phyloP scores from a whole-genome alignment of 1,140 invertebrate genomes.

The Pogonomyrmex californicus region DNA sequence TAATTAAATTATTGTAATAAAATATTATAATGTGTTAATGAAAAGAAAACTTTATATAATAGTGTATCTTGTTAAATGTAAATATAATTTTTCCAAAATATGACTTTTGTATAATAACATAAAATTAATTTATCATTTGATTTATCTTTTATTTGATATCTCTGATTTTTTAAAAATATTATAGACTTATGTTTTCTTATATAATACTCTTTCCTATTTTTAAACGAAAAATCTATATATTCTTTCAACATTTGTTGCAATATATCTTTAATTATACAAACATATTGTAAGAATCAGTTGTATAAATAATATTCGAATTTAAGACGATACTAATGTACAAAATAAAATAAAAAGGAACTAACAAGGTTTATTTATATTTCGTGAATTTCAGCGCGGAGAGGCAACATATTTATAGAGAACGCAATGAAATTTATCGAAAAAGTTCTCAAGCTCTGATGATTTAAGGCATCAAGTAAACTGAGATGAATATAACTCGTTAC shows the following conservation, averaged over 20 bases:
- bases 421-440: slow-evolving; percentile 25
- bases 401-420: not conserved
- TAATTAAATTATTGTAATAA: slow-evolving; percentile 14
- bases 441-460: slow-evolving; percentile 32
- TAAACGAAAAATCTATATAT: not conserved
- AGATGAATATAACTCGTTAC: slow-evolving; percentile 40
- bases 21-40: not conserved
- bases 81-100: slow-evolving; percentile 3
- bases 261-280: not conserved
- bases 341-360: not conserved
- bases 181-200: not conserved
- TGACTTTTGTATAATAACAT: not conserved
- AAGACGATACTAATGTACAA: slow-evolving; percentile 7
- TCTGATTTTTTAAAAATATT: not conserved
- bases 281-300: not conserved
- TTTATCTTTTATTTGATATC: not conserved
- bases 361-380: not conserved
- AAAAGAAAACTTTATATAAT: not conserved
- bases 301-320: not conserved
- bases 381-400: not conserved
- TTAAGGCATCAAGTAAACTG: slow-evolving; percentile 31
- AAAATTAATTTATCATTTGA: not conserved
- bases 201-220: not conserved
- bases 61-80: not conserved
- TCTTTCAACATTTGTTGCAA: not conserved